These are phyloP conservation scores for Mixornis gularis DNA, from an alignment of 2,113 vertebrate species.

Conservation along the genomic window DNA sequence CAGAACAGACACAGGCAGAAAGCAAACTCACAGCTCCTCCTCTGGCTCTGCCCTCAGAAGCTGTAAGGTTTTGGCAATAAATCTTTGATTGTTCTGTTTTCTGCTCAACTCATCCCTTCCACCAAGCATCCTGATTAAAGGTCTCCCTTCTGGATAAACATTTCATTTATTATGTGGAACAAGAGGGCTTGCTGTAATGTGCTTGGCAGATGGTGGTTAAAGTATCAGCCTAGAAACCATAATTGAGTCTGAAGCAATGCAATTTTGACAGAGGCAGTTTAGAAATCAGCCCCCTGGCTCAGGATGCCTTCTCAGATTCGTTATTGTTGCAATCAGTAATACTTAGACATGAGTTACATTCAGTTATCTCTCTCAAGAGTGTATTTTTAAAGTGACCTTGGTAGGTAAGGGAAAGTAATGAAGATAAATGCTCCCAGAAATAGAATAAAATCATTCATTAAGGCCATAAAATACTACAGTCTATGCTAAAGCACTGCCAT, in stretches of 20 bases:
- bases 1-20: not conserved
- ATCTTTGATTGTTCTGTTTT: not conserved
- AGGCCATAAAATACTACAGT: not conserved
- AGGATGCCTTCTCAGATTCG: not conserved
- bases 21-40: not conserved
- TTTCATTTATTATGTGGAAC: not conserved
- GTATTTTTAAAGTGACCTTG: conserved; percentile 9
- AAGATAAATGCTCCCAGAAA: conserved; percentile 7
- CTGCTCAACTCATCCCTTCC: not conserved
- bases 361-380: not conserved
- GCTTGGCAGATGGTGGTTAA: not conserved
- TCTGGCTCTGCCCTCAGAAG: not conserved
- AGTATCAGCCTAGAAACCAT: not conserved
- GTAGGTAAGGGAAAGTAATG: not conserved
- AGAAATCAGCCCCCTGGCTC: not conserved
- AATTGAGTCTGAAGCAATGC: not conserved
- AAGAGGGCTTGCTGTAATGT: not conserved
- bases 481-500: not conserved
- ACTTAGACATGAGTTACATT: not conserved
- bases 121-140: not conserved
- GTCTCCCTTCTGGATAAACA: not conserved
- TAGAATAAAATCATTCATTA: not conserved
- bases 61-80: not conserved
- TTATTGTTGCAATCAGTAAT: not conserved
- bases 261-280: not conserved